phyloP scores from a whole-genome alignment of 2,888 invertebrate genomes.

The Sinopyrophorus schimmeli region DNA sequence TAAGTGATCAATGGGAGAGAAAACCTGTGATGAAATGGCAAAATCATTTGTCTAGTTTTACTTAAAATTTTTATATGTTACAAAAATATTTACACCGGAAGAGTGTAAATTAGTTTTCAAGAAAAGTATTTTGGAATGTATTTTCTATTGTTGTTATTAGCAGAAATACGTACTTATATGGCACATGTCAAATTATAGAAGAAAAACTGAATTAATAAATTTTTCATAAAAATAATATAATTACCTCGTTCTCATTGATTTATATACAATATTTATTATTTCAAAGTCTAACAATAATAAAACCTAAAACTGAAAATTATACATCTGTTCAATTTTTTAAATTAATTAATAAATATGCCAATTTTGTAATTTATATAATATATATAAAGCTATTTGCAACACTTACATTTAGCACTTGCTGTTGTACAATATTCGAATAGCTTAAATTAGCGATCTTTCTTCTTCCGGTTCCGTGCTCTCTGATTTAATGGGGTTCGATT shows the following conservation, averaged over 20 bases:
- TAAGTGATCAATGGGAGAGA: constrained; percentile 3
- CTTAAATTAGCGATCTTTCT: constrained; percentile 1
- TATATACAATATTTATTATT: constrained; percentile 15
- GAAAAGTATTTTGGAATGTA: constrained; percentile 16
- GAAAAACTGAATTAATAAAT: constrained; percentile 34
- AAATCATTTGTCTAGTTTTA: constrained; percentile 11
- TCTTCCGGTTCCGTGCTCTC: constrained; percentile 1
- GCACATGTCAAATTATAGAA: constrained; percentile 31
- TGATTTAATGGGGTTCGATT: constrained; percentile 2
- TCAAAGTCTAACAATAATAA: constrained; percentile 16
- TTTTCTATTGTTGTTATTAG: constrained; percentile 24
- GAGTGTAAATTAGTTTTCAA: constrained; percentile 16
- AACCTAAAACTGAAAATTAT: constrained; percentile 7
- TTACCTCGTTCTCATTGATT: constrained; percentile 18
- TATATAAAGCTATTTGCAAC: constrained; percentile 18
- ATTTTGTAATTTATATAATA: constrained; percentile 12
- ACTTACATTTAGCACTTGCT: too few relatives aligned
- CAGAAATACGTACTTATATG: constrained; percentile 23
- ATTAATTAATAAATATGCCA: too few relatives aligned
- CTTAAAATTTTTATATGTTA: constrained; percentile 20
- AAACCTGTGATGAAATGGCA: constrained; percentile 11
- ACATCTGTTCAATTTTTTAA: too few relatives aligned
- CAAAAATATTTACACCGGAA: constrained; percentile 16
- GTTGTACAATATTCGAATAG: too few relatives aligned
- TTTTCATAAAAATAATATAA: constrained; percentile 32